Evolutionary conservation across 2,113 vertebrate species (phyloP), one percentile per base, ranked within the genome.

Genomic region (Nothocercus julius): DNA sequence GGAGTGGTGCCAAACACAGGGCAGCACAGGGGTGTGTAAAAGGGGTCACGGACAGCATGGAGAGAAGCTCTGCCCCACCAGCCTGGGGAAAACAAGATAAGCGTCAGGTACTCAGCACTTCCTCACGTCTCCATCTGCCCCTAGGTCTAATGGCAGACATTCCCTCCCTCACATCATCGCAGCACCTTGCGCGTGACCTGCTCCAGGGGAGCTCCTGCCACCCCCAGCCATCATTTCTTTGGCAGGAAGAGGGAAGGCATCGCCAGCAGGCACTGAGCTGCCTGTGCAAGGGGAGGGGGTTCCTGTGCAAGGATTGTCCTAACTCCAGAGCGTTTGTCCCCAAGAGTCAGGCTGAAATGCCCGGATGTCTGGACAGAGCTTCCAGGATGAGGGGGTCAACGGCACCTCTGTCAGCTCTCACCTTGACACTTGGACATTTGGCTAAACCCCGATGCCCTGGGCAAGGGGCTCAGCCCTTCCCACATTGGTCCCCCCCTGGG

Each of bases 141-240:
- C 15, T 0, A 1, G 13, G 15, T 66, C 44, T 66, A 30, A 24
- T 1, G 4, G 54, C 40, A 73, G 19, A 25, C 40, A 15, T 3
- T 4, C 2, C 9, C 62, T 81, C 12, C 36, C 0, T 0, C 54
- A n/a, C 8, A 47, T 7, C 1, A 9, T 0, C 6, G 54, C 61
- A 92, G 49, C 40, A 16, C 27, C 28, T 21, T 30, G 36, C 79
- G 32, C 14, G 38, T 27, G 3, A 53, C 15, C 12, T 38, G 34
- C 24, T 72, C 25, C 9, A 7, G 16, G 62, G 36, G 34, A 27
- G 16, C 54, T 18, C 68, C 17, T 34, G 47, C 45, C 22, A 28
- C 25, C 47, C 11, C n/a, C 5, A 4, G n/a, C 24, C 44, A 5
- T n/a, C 47, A 20, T 19, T 20, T 72, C 68, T 32, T 34, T 13